Percentiles rank a stretch among this genome's conserved stretches.
Evolutionary conservation across 2,888 invertebrate genomes (phyloP).

Genomic region (Brenthis ino): DNA sequence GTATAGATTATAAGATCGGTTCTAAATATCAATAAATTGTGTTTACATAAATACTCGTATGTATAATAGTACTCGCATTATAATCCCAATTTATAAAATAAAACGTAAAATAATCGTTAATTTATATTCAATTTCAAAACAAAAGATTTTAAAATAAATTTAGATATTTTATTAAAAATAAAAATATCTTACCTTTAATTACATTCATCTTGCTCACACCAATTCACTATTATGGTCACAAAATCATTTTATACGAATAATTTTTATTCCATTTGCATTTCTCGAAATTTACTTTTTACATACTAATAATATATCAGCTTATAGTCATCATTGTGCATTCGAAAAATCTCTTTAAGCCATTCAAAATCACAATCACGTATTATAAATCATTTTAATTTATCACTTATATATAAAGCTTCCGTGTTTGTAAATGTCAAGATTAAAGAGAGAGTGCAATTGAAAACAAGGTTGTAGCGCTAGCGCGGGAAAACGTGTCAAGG

Average conservation of each 20-base stretch:
- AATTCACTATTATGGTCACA: conserved; percentile 40
- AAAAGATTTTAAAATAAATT: too few species aligned
- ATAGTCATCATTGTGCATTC: conserved; percentile 34
- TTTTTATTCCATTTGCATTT: conserved; percentile 1
- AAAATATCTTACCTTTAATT: conserved; percentile 59
- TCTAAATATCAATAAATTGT: too few species aligned
- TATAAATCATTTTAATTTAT: conserved; percentile 39
- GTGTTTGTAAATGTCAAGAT: conserved; percentile 69
- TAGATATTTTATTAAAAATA: too few species aligned
- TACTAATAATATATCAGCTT: conserved; percentile 27
- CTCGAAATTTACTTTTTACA: background rate
- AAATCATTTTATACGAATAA: conserved; percentile 23
- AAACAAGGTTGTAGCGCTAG: conserved; percentile 71
- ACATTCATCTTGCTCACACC: conserved; percentile 63
- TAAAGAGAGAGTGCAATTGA: conserved; percentile 66
- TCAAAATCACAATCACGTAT: conserved; percentile 10
- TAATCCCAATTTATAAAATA: too few species aligned
- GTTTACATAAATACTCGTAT: too few species aligned
- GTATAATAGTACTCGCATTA: too few species aligned
- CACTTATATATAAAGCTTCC: conserved; percentile 60
- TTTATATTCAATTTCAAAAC: too few species aligned
- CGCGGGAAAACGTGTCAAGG: conserved; percentile 81
- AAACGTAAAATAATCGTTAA: too few species aligned
- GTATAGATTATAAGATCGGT: too few species aligned
- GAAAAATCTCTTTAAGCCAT: background rate